phyloP scores from a whole-genome alignment of 2,113 vertebrate species.

The Saccopteryx bilineata region DNA sequence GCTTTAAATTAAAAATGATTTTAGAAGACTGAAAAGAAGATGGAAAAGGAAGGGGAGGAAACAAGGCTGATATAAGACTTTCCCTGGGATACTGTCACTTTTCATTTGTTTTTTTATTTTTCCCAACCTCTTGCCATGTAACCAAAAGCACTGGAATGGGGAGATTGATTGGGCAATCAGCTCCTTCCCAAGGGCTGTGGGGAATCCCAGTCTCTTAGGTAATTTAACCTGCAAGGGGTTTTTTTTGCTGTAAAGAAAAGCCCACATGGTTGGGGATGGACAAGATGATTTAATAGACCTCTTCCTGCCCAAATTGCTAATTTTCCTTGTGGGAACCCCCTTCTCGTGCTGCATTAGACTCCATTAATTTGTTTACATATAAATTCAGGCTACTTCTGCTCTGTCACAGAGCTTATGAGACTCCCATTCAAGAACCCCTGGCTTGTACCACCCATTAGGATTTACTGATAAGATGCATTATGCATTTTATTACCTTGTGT shows the following conservation, averaged over 20 bases:
- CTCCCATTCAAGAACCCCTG: slow-evolving; percentile 54
- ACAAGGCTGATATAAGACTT: background rate
- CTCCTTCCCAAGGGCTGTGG: slow-evolving; percentile 22
- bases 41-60: background rate
- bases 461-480: slow-evolving; percentile 71
- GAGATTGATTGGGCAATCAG: slow-evolving; percentile 45
- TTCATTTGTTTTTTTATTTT: slow-evolving; percentile 29
- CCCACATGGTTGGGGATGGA: background rate
- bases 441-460: slow-evolving; percentile 57
- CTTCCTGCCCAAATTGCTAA: slow-evolving; percentile 68
- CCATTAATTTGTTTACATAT: slow-evolving; percentile 80
- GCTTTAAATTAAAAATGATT: background rate
- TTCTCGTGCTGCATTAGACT: slow-evolving; percentile 62
- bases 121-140: slow-evolving; percentile 10
- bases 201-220: slow-evolving; percentile 51
- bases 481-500: slow-evolving; percentile 78
- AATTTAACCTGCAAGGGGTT: slow-evolving; percentile 59
- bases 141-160: slow-evolving; percentile 43
- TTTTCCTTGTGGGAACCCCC: slow-evolving; percentile 68
- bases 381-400: slow-evolving; percentile 69
- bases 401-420: slow-evolving; percentile 35
- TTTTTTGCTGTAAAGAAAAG: slow-evolving; percentile 58
- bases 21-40: background rate
- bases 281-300: slow-evolving; percentile 69
- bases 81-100: background rate